Evolutionary conservation across 1,140 invertebrate genomes (phyloP).

Genomic region (Sinella curviseta): DNA sequence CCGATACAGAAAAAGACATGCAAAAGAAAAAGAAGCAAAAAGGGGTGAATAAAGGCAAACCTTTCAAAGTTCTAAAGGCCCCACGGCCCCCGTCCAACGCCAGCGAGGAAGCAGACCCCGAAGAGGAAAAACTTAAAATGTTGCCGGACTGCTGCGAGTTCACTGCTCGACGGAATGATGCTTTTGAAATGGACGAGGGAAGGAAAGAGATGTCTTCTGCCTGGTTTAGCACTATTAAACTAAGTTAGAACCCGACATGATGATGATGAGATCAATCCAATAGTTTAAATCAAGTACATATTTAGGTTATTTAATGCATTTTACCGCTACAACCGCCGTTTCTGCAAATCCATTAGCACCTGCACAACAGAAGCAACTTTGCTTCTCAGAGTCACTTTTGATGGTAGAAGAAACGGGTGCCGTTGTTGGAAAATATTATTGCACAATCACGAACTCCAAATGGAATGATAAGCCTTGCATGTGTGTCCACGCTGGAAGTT

Average conservation of each 20-base stretch:
- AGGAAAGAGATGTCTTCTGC: neutral
- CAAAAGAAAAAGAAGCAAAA: neutral
- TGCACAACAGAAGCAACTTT: slow-evolving; percentile 26
- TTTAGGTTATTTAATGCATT: too few relatives aligned
- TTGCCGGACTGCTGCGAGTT: slow-evolving; percentile 2
- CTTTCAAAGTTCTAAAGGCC: slow-evolving; percentile 9
- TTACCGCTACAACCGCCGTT: neutral
- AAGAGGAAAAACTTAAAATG: slow-evolving; percentile 8
- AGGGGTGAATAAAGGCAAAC: neutral
- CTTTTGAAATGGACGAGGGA: neutral
- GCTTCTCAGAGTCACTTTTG: slow-evolving; percentile 39
- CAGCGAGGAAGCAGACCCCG: neutral
- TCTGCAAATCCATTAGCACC: neutral
- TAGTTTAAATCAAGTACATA: too few relatives aligned
- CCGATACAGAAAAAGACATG: neutral
- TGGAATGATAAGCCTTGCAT: slow-evolving; percentile 29
- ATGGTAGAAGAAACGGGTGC: slow-evolving; percentile 36
- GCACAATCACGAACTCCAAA: slow-evolving; percentile 19
- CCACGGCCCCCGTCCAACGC: neutral
- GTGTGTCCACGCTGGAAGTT: slow-evolving; percentile 39
- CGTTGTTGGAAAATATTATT: slow-evolving; percentile 41
- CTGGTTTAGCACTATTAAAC: neutral
- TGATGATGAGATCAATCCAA: too few relatives aligned
- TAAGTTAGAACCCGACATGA: too few relatives aligned
- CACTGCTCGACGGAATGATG: neutral